Percentiles rank a stretch among this genome's conserved stretches.
phyloP scores from a whole-genome alignment of 2,797 vertebrate species.

The Poecilia gillii region DNA sequence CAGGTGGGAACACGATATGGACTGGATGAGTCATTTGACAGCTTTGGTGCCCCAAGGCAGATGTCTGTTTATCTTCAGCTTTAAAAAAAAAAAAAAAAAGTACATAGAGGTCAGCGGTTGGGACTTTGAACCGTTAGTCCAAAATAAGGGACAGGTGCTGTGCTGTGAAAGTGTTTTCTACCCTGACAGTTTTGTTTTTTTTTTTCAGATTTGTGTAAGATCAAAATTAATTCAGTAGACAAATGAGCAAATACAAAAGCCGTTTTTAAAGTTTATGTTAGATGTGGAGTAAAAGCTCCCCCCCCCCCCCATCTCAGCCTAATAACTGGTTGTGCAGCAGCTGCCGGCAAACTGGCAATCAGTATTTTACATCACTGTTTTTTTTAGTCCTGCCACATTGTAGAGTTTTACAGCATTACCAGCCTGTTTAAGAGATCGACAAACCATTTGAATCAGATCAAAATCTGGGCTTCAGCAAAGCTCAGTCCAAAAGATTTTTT shows the following conservation, averaged over 20 bases:
- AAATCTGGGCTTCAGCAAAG: background rate
- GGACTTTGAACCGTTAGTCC: conserved; percentile 14
- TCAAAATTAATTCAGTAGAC: background rate
- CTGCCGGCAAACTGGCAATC: background rate
- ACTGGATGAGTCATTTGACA: conserved; percentile 43
- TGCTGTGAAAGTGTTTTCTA: background rate
- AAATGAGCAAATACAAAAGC: background rate
- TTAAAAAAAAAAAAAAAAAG: conserved; percentile 41
- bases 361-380: background rate
- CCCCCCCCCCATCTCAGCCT: background rate
- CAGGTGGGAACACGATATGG: conserved; percentile 46
- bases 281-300: background rate
- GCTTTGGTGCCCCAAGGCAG: conserved; percentile 42
- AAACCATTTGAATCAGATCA: background rate
- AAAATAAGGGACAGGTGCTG: background rate
- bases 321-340: background rate
- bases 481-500: background rate
- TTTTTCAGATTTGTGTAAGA: background rate
- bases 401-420: background rate
- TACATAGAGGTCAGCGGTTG: conserved; percentile 58
- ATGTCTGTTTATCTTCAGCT: conserved; percentile 56
- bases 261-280: background rate
- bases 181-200: background rate
- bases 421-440: background rate
- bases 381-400: background rate